Evolutionary conservation across 2,797 vertebrate genomes (phyloP).

Genomic region (Australoheros facetus): DNA sequence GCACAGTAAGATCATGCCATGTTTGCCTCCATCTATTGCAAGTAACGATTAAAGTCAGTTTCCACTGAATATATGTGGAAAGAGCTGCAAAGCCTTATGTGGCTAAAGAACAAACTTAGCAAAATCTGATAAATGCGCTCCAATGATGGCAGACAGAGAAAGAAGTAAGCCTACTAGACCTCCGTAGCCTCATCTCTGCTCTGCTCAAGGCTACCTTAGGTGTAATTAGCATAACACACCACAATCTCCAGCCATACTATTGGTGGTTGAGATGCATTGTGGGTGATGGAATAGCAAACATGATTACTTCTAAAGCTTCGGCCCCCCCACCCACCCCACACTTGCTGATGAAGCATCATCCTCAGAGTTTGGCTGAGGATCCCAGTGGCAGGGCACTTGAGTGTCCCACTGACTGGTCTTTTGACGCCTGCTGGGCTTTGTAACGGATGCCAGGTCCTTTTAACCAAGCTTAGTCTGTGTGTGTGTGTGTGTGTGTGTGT

Average conservation of each 20-base stretch:
- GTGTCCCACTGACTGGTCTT: conserved; percentile 36
- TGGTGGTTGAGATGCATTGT: background rate
- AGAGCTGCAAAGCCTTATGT: background rate
- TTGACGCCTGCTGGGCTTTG: conserved; percentile 71
- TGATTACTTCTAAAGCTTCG: background rate
- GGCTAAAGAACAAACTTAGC: background rate
- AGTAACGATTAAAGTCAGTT: background rate
- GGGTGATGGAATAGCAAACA: background rate
- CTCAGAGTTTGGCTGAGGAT: background rate
- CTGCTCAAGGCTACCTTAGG: background rate
- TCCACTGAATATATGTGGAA: background rate
- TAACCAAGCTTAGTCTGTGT: conserved; percentile 65
- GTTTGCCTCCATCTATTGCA: background rate
- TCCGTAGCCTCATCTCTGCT: background rate
- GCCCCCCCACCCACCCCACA: background rate
- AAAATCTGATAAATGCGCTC: background rate
- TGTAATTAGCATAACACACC: background rate
- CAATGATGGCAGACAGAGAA: background rate
- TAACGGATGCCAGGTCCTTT: conserved; percentile 67
- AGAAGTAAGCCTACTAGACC: background rate
- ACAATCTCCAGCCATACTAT: background rate
- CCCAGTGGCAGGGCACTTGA: background rate
- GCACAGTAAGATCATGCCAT: background rate
- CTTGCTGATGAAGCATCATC: conserved; percentile 2
- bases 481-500: too few species aligned